Evolutionary conservation across 2,113 vertebrate species (phyloP).

Genomic region (Cavia aperea): DNA sequence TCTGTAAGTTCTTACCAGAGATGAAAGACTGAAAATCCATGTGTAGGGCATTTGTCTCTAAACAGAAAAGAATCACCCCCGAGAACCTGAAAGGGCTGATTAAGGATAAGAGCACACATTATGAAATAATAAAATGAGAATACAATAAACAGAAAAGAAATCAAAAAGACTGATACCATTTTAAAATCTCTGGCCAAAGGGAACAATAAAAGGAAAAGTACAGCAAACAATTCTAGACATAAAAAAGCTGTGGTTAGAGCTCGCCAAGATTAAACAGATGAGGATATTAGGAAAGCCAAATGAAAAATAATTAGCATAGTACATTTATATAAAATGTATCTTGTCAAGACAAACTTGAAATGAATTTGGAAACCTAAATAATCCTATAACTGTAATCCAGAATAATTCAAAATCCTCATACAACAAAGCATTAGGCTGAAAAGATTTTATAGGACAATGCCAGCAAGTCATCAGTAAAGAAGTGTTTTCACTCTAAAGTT

Average conservation of each 20-base stretch:
- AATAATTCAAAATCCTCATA: background rate
- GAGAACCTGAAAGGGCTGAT: background rate
- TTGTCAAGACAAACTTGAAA: background rate
- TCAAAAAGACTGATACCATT: background rate
- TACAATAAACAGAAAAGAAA: background rate
- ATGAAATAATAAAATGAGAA: background rate
- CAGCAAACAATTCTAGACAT: background rate
- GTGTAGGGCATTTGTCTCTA: background rate
- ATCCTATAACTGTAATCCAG: background rate
- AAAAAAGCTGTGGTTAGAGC: background rate
- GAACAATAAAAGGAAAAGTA: background rate
- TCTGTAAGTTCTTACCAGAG: background rate
- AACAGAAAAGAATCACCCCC: background rate
- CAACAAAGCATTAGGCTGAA: background rate
- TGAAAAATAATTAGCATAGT: background rate
- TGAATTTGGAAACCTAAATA: background rate
- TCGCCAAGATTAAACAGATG: background rate
- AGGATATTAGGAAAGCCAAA: background rate
- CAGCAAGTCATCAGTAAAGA: background rate
- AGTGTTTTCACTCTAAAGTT: background rate
- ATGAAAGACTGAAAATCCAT: background rate
- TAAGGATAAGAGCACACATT: background rate
- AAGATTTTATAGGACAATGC: background rate
- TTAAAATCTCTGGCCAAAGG: background rate
- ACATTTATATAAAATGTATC: background rate